Percentiles rank a stretch among this genome's conserved stretches.
phyloP scores from a whole-genome alignment of 2,888 invertebrate species.

The Macaria notata region DNA sequence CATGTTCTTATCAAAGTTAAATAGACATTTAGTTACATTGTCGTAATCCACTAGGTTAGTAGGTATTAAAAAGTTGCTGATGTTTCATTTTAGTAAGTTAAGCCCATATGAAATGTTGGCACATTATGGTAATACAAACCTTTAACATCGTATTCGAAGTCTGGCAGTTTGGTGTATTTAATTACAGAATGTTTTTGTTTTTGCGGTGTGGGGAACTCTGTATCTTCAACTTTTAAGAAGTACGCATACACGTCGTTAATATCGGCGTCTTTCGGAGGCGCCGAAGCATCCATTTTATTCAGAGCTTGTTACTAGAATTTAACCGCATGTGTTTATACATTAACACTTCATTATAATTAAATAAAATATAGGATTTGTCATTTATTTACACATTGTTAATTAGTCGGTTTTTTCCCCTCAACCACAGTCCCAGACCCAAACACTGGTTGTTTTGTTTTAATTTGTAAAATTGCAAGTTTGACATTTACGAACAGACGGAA shows the following conservation, averaged over 20 bases:
- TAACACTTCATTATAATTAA: slow-evolving; percentile 28
- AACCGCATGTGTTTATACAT: slow-evolving; percentile 25
- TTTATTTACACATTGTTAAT: slow-evolving; percentile 18
- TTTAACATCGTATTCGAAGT: slow-evolving; percentile 55
- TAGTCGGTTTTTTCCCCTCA: too few relatives aligned
- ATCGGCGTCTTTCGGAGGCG: slow-evolving; percentile 54
- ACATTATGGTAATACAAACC: slow-evolving; percentile 43
- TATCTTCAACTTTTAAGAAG: slow-evolving; percentile 51
- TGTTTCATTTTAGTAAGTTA: too few relatives aligned
- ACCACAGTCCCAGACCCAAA: too few relatives aligned
- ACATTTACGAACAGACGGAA: too few relatives aligned
- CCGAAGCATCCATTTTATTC: slow-evolving; percentile 67
- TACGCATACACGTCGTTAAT: slow-evolving; percentile 50
- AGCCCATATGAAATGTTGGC: too few relatives aligned
- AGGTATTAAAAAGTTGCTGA: too few relatives aligned
- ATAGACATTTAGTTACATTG: too few relatives aligned
- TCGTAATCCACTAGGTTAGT: too few relatives aligned
- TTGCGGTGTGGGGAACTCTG: slow-evolving; percentile 40
- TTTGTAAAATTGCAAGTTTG: too few relatives aligned
- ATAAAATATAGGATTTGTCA: too few relatives aligned
- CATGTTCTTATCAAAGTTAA: too few relatives aligned
- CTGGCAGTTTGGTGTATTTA: slow-evolving; percentile 71
- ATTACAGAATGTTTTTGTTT: slow-evolving; percentile 58
- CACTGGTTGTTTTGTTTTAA: too few relatives aligned
- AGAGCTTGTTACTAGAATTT: slow-evolving; percentile 28